These are phyloP conservation scores for Megaustenia siamemsis DNA, from an alignment of 2,888 invertebrate genomes.

Conservation along the genomic window DNA sequence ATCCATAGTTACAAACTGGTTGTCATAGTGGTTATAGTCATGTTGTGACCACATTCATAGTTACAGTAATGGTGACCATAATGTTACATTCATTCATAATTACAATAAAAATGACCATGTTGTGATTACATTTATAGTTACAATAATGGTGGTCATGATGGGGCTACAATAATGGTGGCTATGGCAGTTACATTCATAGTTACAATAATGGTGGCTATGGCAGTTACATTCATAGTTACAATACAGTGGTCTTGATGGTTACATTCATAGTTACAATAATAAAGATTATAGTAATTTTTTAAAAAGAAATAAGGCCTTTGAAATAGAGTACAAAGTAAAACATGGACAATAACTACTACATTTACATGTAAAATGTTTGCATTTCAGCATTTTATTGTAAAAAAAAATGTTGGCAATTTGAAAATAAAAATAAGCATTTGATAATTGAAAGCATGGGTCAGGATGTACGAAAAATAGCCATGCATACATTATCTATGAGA, in stretches of 20 bases:
- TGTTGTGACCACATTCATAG: too few relatives aligned
- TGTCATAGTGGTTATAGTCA: too few relatives aligned
- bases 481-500: too few relatives aligned
- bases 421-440: not conserved
- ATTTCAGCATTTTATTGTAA: not conserved
- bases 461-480: too few relatives aligned
- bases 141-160: not conserved
- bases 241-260: not conserved
- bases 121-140: too few relatives aligned
- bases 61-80: not conserved
- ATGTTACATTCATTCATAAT: not conserved
- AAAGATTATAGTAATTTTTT: not conserved
- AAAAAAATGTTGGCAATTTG: not conserved
- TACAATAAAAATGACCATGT: too few relatives aligned
- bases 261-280: not conserved
- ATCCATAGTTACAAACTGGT: not conserved
- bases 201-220: not conserved
- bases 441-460: too few relatives aligned
- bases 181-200: not conserved
- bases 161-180: not conserved
- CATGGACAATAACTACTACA: not conserved
- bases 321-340: not conserved
- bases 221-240: not conserved
- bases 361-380: not conserved
- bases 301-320: conserved; percentile 10